Base-by-base conservation (phyloP, 1,140 invertebrate genomes). In the Nasonia vitripennis region DNA sequence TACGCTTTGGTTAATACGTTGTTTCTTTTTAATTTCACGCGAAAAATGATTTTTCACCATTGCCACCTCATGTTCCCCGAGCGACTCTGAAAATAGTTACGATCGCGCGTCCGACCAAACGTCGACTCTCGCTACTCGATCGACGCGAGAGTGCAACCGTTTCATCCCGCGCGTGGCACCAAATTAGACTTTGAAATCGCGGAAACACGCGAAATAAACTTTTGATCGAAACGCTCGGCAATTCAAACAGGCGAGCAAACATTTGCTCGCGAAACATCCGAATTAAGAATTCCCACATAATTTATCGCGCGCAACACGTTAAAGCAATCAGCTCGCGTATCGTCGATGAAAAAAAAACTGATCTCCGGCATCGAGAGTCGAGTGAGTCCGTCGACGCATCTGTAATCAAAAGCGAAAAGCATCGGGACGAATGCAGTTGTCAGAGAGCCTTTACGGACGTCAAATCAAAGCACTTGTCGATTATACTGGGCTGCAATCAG, bases 381-480 rank as follows among this genome's bases (percentile, higher is more conserved):
- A 45, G 41, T 45, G 41, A 9, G 41, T 45, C 6, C 9, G 41
- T 45, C 10, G 41, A 10, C 20, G 14, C 6, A 62, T 62, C 55
- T 62, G 17, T 62, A 62, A 62, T 62, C 55, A 62, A 62, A 62
- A 62, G 68, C 27, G 31, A 71, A 31, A 27, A 31, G 68, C 27
- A 27, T 34, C 31, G 23, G 34, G 12, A 55, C n/a, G 41, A 5
- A 55, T 73, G 71, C 7, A 79, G 51, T 55, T 79, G 41, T 73
- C 62, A 6, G 37, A 62, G 55, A 17, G 45, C 62, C 41, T 51
- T 71, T 51, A 3, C 41, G 62, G 70, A 78, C 17, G 41, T 55
- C 68, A 34, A 79, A 84, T 78, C 75, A 55, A 71, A 79, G 77
- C 12, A 51, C 31, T 84, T 73, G 67, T 51, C 77, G 34, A 11